phyloP scores from a whole-genome alignment of 2,888 invertebrate genomes.

The Seira ritae region DNA sequence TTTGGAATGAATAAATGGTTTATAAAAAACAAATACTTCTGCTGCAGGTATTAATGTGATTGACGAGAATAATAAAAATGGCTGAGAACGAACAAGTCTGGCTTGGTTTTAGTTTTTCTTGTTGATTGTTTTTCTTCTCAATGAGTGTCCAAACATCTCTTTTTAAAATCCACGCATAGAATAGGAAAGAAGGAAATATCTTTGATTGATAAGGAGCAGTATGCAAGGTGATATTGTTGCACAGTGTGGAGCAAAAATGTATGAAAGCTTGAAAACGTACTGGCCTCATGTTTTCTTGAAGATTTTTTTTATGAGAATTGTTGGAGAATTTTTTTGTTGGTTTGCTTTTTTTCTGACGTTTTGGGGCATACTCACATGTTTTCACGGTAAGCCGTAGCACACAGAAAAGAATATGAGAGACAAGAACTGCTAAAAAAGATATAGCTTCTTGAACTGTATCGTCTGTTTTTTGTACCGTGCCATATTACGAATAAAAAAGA shows the following conservation, averaged over 20 bases:
- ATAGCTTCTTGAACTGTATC: constrained; percentile 24
- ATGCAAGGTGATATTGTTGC: constrained; percentile 3
- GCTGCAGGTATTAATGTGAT: too few species aligned
- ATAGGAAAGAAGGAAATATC: neutral
- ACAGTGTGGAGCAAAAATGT: neutral
- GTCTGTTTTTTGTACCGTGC: neutral
- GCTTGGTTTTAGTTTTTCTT: too few species aligned
- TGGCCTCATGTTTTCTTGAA: constrained; percentile 26
- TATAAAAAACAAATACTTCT: too few species aligned
- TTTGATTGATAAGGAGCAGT: neutral
- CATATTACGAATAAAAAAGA: neutral
- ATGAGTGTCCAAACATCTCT: neutral
- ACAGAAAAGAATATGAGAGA: neutral
- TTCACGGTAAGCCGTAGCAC: constrained; percentile 6
- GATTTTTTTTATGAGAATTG: constrained; percentile 7
- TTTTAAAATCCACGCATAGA: neutral
- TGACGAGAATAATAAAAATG: too few species aligned
- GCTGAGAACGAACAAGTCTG: too few species aligned
- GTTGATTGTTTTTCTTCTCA: neutral
- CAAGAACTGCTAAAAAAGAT: constrained; percentile 17
- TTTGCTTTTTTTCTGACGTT: constrained; percentile 18
- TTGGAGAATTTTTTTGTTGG: constrained; percentile 24
- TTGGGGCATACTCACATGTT: constrained; percentile 14
- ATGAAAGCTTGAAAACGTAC: constrained; percentile 6
- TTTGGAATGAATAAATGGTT: too few species aligned